Percentiles rank a stretch among this genome's conserved stretches.
phyloP scores from a whole-genome alignment of 2,888 invertebrate genomes.

The Drosophila imparisetae region DNA sequence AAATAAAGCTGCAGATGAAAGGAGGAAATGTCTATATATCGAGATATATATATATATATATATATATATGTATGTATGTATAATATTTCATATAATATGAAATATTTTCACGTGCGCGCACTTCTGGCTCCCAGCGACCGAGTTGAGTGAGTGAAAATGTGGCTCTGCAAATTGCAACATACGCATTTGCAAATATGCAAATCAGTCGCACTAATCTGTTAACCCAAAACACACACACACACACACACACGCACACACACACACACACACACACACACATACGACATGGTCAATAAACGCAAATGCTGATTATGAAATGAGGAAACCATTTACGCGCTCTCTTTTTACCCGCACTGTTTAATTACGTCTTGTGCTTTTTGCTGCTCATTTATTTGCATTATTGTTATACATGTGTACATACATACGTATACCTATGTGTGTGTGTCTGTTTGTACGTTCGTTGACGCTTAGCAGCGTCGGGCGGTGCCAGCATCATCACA shows the following conservation, averaged over 20 bases:
- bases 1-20: constrained; percentile 28
- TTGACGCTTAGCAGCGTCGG: constrained; percentile 24
- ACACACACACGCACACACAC: neutral
- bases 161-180: constrained; percentile 36
- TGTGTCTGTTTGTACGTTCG: constrained; percentile 8
- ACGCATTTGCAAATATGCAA: constrained; percentile 33
- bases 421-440: too few species aligned
- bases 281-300: constrained; percentile 63
- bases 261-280: neutral
- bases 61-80: neutral
- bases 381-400: constrained; percentile 60
- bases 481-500: constrained; percentile 53
- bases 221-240: constrained; percentile 34
- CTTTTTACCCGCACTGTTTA: constrained; percentile 56
- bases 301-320: constrained; percentile 71
- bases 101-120: constrained; percentile 52
- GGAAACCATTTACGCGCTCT: constrained; percentile 62
- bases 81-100: constrained; percentile 34
- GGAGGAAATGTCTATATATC: constrained; percentile 41
- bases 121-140: constrained; percentile 22
- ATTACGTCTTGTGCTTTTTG: constrained; percentile 61
- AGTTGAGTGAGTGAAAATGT: constrained; percentile 30
- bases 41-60: neutral
- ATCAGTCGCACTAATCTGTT: constrained; percentile 55
- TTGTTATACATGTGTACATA: constrained; percentile 27